Conservation (phyloP, 2,113 vertebrate genomes). For the Peromyscus maniculatus region DNA sequence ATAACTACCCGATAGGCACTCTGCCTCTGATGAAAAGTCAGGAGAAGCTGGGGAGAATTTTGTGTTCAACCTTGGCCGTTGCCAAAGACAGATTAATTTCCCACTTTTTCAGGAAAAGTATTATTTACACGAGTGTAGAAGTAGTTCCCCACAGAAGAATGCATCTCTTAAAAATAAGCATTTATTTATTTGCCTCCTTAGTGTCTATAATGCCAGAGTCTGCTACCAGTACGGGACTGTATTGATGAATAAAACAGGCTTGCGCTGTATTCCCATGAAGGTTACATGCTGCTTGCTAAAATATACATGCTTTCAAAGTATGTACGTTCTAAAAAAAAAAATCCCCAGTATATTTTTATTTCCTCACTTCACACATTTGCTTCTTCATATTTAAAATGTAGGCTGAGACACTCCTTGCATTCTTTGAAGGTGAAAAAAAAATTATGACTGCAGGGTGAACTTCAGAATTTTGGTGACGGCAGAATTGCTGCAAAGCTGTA, state of each 20-base stretch:
- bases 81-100: background rate
- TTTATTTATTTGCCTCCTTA: background rate
- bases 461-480: constrained; percentile 48
- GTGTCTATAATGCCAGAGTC: background rate
- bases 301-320: constrained; percentile 58
- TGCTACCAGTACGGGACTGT: background rate
- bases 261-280: background rate
- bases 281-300: constrained; percentile 58
- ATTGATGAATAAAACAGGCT: background rate
- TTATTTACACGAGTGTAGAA: background rate
- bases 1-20: background rate
- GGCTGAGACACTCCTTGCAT: constrained; percentile 64
- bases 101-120: constrained; percentile 6
- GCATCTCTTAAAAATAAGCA: background rate
- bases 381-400: constrained; percentile 78
- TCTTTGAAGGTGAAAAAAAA: constrained; percentile 74
- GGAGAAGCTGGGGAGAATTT: background rate
- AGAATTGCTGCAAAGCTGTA: constrained; percentile 58
- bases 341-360: constrained; percentile 73
- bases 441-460: constrained; percentile 42
- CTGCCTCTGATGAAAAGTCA: background rate
- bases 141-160: background rate
- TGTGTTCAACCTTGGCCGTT: background rate
- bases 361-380: constrained; percentile 74
- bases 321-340: constrained; percentile 54